Base-by-base conservation (phyloP, 2,797 vertebrate species). In the Cryptoprocta ferox region DNA sequence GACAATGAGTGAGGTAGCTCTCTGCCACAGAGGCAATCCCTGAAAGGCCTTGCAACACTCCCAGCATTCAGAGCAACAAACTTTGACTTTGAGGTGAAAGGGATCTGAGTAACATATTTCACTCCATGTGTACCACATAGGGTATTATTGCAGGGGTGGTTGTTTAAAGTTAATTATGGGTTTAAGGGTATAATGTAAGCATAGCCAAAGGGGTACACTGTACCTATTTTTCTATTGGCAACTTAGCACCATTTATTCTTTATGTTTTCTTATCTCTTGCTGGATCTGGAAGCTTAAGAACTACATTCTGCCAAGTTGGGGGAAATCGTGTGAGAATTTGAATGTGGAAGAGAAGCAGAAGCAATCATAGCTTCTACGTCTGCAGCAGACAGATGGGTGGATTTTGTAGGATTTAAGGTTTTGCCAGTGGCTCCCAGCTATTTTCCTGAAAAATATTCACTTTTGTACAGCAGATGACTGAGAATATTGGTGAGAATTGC, bases 221-320 rank as follows among this genome's bases (percentile, higher is more conserved):
- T 66, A 21, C 79, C 32, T 35, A 42, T 65, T 59, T 75, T 37
- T 83, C 86, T 37, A 9, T 30, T 48, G 48, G 48, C 59, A 68
- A 68, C 26, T 45, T 35, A 75, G 45, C 79, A 19, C 2, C 30
- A 37, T 76, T 84, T 76, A 68, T 39, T 94, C 35, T 53, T 76
- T 53, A 26, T 66, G 45, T 42, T 83, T 66, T 42, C 35, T 89
- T 24, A 39, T 28, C 12, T 73, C 30, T 66, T 53, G 15, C 32
- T 89, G 37, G 37, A 76, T 56, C 59, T 89, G 70, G 48, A 84
- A 45, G 86, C 59, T 32, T 68, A n/a, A 75, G 32, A 66, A 83
- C 35, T 13, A 13, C 30, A 16, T 83, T 18, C 37, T 68, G 70
- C 70, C 70, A 68, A 48, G 37, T n/a, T 32, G 48, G 68, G 68